Base-by-base conservation (phyloP, 2,797 vertebrate species). In the Sternarchorhynchus goeldii region DNA sequence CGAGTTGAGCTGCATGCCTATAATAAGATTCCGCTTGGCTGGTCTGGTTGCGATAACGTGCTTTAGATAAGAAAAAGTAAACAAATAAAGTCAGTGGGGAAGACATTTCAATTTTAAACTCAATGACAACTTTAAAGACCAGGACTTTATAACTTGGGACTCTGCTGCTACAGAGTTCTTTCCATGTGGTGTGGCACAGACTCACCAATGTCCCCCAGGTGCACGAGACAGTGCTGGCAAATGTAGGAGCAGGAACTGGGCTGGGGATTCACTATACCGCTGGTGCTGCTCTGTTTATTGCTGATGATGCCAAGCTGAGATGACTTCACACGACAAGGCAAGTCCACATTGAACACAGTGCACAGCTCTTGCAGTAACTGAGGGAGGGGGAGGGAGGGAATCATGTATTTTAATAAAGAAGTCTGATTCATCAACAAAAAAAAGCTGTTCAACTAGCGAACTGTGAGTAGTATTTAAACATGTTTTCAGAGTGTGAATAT, bases 141-240 rank as follows among this genome's bases (percentile, higher is more conserved):
- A 32, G 4, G n/a, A 65, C 17, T 39, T 18, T 6, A 14, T n/a
- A 20, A 39, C 18, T 65, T n/a, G 17, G 39, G n/a, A 66, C 7
- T 21, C n/a, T 16, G 45, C 18, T 10, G 7, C 36, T 45, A 21
- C 10, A 65, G 34, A 12, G 20, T 1, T 65, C 6, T 20, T 20
- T 2, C 63, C 16, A 1, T 63, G 16, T 17, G 16, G 12, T 20
- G 17, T 20, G 8, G 39, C 17, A 4, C 20, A 57, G 20, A 41
- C 93, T 94, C 86, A 99, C 98, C 98, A 2, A 99, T 99, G 91
- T 99, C 98, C 90, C 98, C 98, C 14, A 99, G 95, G 88, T 99
- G 98, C 82, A 99, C 98, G 85, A 99, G 96, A 95, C 98, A 99
- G 93, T 99, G 98, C 95, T 99, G 97, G 95, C 97, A 99, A 93